Evolutionary conservation across 2,797 vertebrate species (phyloP).

Genomic region (Lithobates sylvaticus): DNA sequence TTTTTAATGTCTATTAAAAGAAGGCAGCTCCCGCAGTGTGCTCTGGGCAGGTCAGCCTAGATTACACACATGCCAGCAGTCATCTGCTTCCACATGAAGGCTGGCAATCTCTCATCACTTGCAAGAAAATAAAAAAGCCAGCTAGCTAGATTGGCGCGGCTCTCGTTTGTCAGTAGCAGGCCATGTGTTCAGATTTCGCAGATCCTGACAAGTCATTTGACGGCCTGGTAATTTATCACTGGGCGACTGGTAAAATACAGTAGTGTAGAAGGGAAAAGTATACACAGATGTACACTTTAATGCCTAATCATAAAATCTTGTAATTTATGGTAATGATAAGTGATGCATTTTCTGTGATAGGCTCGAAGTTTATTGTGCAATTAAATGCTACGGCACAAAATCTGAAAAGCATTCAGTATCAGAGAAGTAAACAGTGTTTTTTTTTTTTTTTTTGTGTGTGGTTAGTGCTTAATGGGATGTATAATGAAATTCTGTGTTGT

Average conservation of each 20-base stretch:
- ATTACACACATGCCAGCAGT: conserved; percentile 47
- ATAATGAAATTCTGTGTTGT: conserved; percentile 54
- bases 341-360: conserved; percentile 48
- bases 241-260: conserved; percentile 23
- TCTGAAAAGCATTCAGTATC: conserved; percentile 25
- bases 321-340: conserved; percentile 55
- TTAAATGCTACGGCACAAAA: conserved; percentile 47
- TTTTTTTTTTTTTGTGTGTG: conserved; percentile 24
- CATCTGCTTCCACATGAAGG: conserved; percentile 50
- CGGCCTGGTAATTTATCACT: conserved; percentile 39
- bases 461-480: conserved; percentile 56
- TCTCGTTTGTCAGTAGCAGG: conserved; percentile 45
- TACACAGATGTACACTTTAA: conserved; percentile 50
- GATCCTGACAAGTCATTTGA: conserved; percentile 54
- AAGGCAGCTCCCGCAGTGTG: neutral
- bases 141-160: conserved; percentile 37
- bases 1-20: conserved; percentile 35
- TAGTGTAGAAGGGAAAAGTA: neutral
- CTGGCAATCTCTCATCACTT: conserved; percentile 48
- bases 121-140: conserved; percentile 53
- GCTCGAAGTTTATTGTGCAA: conserved; percentile 48
- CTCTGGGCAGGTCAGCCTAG: conserved; percentile 23
- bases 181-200: conserved; percentile 47
- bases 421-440: conserved; percentile 39
- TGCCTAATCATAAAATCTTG: conserved; percentile 36